A percentile compares a stretch with the other conserved stretches of the same genome.
Conservation (phyloP, 2,888 invertebrate species). For the Pristionchus exspectatus region DNA sequence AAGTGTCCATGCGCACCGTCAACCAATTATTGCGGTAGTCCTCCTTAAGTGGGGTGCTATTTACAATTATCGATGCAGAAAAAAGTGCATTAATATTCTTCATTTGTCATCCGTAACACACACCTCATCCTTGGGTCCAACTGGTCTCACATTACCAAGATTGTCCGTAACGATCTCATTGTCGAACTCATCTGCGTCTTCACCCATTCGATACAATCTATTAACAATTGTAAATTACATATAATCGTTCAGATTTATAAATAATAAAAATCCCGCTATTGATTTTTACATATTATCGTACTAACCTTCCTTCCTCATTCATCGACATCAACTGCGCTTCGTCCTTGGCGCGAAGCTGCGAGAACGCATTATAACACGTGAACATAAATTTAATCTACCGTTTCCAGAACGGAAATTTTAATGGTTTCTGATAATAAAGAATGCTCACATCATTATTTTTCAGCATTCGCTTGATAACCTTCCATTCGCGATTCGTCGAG, state of each 20-base stretch:
- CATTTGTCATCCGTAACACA: not conserved
- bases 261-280: not conserved
- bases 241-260: not conserved
- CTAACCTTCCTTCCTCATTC: not conserved
- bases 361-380: not conserved
- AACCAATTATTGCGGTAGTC: conserved; percentile 15
- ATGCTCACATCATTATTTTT: conserved; percentile 18
- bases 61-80: not conserved
- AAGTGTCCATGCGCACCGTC: conserved; percentile 33
- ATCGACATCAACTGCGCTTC: not conserved
- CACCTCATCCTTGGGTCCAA: conserved; percentile 5
- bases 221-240: not conserved
- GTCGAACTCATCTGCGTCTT: not conserved
- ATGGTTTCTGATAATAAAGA: not conserved
- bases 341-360: conserved; percentile 9
- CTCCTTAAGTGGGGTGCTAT: not conserved
- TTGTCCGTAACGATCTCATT: not conserved
- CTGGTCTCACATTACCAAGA: not conserved
- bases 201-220: not conserved
- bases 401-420: not conserved
- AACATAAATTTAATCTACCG: not conserved
- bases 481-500: conserved; percentile 43
- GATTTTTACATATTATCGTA: no score
- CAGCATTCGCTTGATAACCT: conserved; percentile 22
- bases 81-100: not conserved